Conservation (phyloP, 1,140 invertebrate species). For the Drosophila equinoxialis region DNA sequence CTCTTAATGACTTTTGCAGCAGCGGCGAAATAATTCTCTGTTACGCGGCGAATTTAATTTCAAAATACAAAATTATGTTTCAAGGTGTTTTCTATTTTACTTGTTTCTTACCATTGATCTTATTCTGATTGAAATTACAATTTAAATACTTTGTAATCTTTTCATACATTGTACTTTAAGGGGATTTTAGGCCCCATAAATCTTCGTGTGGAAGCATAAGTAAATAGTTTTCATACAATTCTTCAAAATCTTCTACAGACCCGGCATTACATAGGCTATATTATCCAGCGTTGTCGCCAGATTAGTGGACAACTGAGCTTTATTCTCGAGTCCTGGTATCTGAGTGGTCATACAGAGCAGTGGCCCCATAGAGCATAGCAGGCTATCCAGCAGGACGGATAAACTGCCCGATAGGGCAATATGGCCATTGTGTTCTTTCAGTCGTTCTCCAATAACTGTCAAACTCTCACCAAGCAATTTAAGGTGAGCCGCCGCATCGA, state of each 20-base stretch:
- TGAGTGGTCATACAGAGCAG: slow-evolving; percentile 94
- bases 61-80: not conserved
- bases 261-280: slow-evolving; percentile 98
- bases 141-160: not conserved
- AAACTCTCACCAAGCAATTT: slow-evolving; percentile 96
- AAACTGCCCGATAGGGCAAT: slow-evolving; percentile 97
- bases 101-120: not conserved
- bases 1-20: too few species aligned
- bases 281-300: slow-evolving; percentile 94
- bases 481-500: slow-evolving; percentile 96
- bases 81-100: slow-evolving; percentile 1
- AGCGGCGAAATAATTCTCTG: too few species aligned
- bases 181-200: too few species aligned
- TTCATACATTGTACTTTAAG: slow-evolving; percentile 6
- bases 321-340: slow-evolving; percentile 87
- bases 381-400: slow-evolving; percentile 96
- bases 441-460: slow-evolving; percentile 94
- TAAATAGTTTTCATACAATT: not conserved
- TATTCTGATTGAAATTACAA: slow-evolving; percentile 14
- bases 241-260: slow-evolving; percentile 86
- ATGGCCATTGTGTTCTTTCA: slow-evolving; percentile 97
- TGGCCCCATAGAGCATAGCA: slow-evolving; percentile 96
- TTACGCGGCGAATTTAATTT: too few species aligned
- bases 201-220: slow-evolving; percentile 6
- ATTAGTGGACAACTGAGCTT: slow-evolving; percentile 86